Conservation (phyloP, 1,140 invertebrate genomes). For the Antheraea mylitta region DNA sequence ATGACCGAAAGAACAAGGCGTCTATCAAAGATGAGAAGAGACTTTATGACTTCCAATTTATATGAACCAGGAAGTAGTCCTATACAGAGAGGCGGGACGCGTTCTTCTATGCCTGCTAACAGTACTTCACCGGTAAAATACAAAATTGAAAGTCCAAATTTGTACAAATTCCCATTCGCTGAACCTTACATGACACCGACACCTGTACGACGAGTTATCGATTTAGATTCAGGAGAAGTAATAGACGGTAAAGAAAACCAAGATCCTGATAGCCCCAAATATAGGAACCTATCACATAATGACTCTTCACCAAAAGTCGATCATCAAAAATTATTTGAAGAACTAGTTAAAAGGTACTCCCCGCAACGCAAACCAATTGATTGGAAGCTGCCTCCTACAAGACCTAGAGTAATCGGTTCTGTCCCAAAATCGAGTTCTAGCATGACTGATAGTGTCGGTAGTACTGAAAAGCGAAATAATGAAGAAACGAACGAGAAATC, state of each 20-base stretch:
- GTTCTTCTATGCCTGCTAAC: slow-evolving; percentile 60
- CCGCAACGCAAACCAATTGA: slow-evolving; percentile 67
- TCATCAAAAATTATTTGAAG: slow-evolving; percentile 68
- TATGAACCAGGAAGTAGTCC: slow-evolving; percentile 58
- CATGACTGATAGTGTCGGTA: slow-evolving; percentile 46
- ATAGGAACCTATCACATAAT: slow-evolving; percentile 50
- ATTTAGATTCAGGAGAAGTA: slow-evolving; percentile 47
- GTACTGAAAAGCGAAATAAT: slow-evolving; percentile 37
- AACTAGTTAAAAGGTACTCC: slow-evolving; percentile 67
- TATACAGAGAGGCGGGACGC: slow-evolving; percentile 56
- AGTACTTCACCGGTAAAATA: slow-evolving; percentile 50
- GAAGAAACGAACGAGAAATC: slow-evolving; percentile 37
- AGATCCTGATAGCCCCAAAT: slow-evolving; percentile 44
- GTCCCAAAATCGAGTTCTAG: slow-evolving; percentile 67
- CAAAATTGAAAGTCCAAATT: slow-evolving; percentile 68
- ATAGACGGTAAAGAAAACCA: slow-evolving; percentile 52
- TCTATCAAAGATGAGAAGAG: slow-evolving; percentile 61
- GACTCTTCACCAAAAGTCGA: slow-evolving; percentile 53
- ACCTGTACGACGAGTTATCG: slow-evolving; percentile 52
- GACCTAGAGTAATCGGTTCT: slow-evolving; percentile 64
- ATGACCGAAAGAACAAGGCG: slow-evolving; percentile 64
- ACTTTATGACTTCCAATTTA: slow-evolving; percentile 67
- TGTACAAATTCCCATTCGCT: slow-evolving; percentile 74
- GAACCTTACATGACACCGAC: slow-evolving; percentile 70
- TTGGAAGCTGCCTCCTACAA: slow-evolving; percentile 65